Percentiles rank a stretch among this genome's conserved stretches.
Evolutionary conservation across 2,113 vertebrate genomes (phyloP).

Genomic region (Raphicerus campestris): DNA sequence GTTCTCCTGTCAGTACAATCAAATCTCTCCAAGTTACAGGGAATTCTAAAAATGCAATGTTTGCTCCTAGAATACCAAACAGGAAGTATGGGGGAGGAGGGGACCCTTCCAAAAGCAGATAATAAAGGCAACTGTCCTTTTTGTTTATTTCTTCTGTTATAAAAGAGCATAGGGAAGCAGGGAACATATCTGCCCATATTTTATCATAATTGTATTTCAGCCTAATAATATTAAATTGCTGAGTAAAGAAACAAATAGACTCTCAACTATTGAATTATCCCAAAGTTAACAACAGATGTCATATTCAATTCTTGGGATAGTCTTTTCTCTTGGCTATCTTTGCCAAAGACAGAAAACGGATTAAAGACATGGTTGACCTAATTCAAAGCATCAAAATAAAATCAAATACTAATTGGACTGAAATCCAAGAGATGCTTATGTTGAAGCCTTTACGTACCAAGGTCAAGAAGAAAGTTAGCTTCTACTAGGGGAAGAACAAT

Average conservation of each 20-base stretch:
- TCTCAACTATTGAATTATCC: constrained; percentile 13
- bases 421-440: not conserved
- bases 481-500: not conserved
- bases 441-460: constrained; percentile 34
- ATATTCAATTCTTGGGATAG: not conserved
- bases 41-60: not conserved
- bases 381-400: constrained; percentile 21
- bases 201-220: constrained; percentile 18
- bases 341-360: not conserved
- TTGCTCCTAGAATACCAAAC: constrained; percentile 31
- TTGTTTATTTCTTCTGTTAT: not conserved
- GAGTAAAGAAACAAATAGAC: constrained; percentile 17
- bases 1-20: constrained; percentile 21
- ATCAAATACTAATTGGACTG: not conserved
- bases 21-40: not conserved
- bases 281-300: not conserved
- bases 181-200: not conserved
- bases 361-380: not conserved
- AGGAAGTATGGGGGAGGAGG: not conserved
- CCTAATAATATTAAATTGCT: constrained; percentile 27
- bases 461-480: not conserved
- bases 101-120: not conserved
- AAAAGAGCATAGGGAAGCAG: not conserved
- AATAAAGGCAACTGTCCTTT: not conserved
- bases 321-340: not conserved